A percentile compares a stretch with the other conserved stretches of the same genome.
These are phyloP conservation scores for Saccostrea cuccullata DNA, from an alignment of 1,140 invertebrate species.

Conservation along the genomic window DNA sequence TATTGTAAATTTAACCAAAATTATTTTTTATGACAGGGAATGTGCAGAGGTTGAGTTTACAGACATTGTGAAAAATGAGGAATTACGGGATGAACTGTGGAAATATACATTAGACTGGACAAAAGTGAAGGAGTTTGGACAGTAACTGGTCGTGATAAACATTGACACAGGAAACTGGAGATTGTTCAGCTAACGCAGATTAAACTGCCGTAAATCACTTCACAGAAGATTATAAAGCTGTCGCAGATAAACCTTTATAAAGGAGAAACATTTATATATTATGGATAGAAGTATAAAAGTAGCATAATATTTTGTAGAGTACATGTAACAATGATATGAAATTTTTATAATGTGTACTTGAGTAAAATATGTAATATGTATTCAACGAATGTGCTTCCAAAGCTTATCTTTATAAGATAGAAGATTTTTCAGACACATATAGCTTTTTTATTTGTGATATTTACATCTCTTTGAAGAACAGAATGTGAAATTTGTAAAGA, in stretches of 20 bases:
- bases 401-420: not conserved
- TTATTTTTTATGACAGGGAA: constrained; percentile 61
- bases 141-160: not conserved
- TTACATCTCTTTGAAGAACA: too few species aligned
- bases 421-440: too few species aligned
- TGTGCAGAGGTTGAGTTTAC: constrained; percentile 56
- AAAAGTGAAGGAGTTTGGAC: constrained; percentile 54
- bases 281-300: too few species aligned
- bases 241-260: not conserved
- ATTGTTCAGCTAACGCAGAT: not conserved
- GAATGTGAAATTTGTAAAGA: too few species aligned
- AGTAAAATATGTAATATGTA: too few species aligned
- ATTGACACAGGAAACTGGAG: not conserved
- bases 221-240: too few species aligned
- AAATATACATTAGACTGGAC: constrained; percentile 66
- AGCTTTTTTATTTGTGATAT: too few species aligned
- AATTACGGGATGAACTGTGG: constrained; percentile 63
- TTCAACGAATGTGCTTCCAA: not conserved
- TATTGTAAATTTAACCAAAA: too few species aligned
- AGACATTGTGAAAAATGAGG: constrained; percentile 53
- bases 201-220: not conserved
- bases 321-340: not conserved
- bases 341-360: not conserved
- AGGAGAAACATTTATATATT: too few species aligned
- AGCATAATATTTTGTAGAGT: not conserved